Evolutionary conservation across 2,113 vertebrate species (phyloP).

Genomic region (Apeltes quadracus): DNA sequence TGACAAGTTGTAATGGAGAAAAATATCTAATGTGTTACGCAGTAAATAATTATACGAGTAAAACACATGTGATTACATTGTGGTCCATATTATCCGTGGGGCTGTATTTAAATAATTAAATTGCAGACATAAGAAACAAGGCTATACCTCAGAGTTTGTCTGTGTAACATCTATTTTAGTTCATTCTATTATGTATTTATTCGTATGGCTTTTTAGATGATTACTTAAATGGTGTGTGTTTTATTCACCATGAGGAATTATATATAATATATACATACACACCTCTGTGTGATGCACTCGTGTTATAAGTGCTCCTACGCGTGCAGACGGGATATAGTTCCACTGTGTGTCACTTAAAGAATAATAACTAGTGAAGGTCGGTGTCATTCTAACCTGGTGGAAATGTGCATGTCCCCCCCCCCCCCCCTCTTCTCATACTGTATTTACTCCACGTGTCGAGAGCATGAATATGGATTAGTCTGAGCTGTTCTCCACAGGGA

Average conservation of each 20-base stretch:
- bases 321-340: neutral
- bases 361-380: neutral
- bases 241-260: neutral
- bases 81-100: neutral
- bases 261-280: neutral
- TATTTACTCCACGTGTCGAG: conserved; percentile 72
- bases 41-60: neutral
- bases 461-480: conserved; percentile 72
- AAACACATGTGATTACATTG: neutral
- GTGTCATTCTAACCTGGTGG: conserved; percentile 27
- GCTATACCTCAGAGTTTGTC: neutral
- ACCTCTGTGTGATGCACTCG: neutral
- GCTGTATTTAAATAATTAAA: neutral
- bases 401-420: conserved; percentile 11
- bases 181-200: neutral
- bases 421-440: conserved; percentile 26
- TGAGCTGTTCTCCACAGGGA: conserved; percentile 67
- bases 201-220: neutral
- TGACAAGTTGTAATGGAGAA: neutral
- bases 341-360: neutral
- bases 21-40: conserved; percentile 5
- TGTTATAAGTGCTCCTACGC: neutral
- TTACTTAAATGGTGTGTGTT: neutral
- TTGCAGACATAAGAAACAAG: neutral
- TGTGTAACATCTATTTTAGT: neutral